phyloP scores from a whole-genome alignment of 2,888 invertebrate genomes.

The Iphiclides podalirius region DNA sequence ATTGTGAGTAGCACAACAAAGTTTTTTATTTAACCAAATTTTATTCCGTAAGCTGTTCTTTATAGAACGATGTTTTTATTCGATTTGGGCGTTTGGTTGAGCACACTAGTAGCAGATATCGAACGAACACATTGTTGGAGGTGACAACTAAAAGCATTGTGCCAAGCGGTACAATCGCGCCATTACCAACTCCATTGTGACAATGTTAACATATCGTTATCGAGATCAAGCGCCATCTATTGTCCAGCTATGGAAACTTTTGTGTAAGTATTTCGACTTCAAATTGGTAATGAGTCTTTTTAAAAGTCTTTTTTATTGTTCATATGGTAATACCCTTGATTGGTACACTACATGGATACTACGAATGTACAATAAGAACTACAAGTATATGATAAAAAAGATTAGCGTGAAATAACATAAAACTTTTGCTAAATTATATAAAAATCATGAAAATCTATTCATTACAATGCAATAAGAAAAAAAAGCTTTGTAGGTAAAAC shows the following conservation, averaged over 20 bases:
- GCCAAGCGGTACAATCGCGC: constrained; percentile 72
- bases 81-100: constrained; percentile 58
- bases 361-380: no score
- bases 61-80: constrained; percentile 49
- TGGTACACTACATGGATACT: no score
- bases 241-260: constrained; percentile 66
- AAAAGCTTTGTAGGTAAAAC: no score
- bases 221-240: constrained; percentile 79
- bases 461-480: no score
- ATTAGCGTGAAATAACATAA: no score
- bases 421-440: no score
- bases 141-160: constrained; percentile 77
- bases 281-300: constrained; percentile 50
- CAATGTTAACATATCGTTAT: constrained; percentile 79
- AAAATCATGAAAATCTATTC: no score
- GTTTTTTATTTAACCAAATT: no score
- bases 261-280: constrained; percentile 55
- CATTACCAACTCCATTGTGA: constrained; percentile 77
- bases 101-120: constrained; percentile 65
- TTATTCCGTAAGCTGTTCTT: constrained; percentile 29
- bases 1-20: no score
- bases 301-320: no score
- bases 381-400: no score
- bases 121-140: constrained; percentile 68
- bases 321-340: no score